Base-by-base conservation (phyloP, 2,797 vertebrate genomes). In the Gouania willdenowi region DNA sequence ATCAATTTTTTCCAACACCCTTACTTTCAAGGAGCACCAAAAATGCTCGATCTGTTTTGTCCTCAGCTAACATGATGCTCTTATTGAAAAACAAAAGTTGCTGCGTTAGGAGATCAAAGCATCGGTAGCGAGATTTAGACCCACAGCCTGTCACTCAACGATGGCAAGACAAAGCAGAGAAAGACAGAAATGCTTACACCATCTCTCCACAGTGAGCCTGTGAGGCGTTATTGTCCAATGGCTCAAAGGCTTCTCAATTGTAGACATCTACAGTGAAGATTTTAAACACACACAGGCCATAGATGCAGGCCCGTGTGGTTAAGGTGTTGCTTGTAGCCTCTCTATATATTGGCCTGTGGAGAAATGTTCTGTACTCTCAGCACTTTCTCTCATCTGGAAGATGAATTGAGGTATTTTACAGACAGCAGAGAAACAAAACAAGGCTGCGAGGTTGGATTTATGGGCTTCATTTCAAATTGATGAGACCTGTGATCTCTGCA, bases 151-250 rank as follows among this genome's bases (percentile, higher is more conserved):
- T 81, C 78, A 78, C 64, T 85, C 71, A 78, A 74, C n/a, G 67
- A 76, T 58, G 76, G 68, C 50, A 63, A 79, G 79, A 80, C 81
- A 75, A 77, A 77, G 68, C 77, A 60, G 49, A 41, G 35, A 70
- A 53, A 79, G 81, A 76, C 77, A 82, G 78, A 83, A 85, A 33
- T 82, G 82, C 84, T 82, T 80, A 82, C 81, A 71, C 67, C n/a
- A 35, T 61, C 65, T 61, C 65, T 52, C 63, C 10, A 40, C 18
- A 47, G 51, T 59, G 51, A 31, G 67, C 60, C 70, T 81, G 51
- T 68, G 71, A 78, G 69, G 65, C 48, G 30, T 68, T 77, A 71
- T 66, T 79, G 72, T 83, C 76, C 77, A 72, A 71, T 52, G 68
- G 77, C 77, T 84, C 57, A 50, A 34, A 68, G 77, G 66, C 64